These are phyloP conservation scores for Dinoponera quadriceps DNA, from an alignment of 1,140 invertebrate genomes.

Conservation along the genomic window DNA sequence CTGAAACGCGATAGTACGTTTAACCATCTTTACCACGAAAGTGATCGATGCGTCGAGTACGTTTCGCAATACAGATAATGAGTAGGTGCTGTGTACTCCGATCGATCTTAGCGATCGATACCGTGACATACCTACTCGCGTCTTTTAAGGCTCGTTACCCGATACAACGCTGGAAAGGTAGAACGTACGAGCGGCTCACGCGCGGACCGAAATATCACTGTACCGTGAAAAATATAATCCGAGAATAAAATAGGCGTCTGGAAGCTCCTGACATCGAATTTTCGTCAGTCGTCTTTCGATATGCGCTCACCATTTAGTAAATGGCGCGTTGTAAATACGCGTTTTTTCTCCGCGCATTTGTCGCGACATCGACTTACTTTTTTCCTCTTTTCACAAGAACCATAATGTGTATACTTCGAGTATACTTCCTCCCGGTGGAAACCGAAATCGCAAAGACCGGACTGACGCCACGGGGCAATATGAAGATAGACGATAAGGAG, in stretches of 20 bases:
- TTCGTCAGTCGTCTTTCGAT: slow-evolving; percentile 9
- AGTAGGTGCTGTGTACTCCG: slow-evolving; percentile 31
- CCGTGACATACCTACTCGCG: slow-evolving; percentile 14
- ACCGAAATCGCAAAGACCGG: slow-evolving; percentile 1
- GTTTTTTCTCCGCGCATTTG: not conserved
- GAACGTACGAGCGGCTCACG: slow-evolving; percentile 24
- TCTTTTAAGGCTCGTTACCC: slow-evolving; percentile 41
- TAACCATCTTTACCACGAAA: slow-evolving; percentile 30
- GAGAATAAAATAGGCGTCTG: slow-evolving; percentile 13
- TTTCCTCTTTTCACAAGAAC: not conserved
- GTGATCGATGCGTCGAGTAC: slow-evolving; percentile 63
- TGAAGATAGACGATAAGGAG: slow-evolving; percentile 42
- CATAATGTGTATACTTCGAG: not conserved
- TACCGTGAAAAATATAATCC: slow-evolving; percentile 6
- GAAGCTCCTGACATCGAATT: slow-evolving; percentile 17
- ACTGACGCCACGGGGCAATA: slow-evolving; percentile 7
- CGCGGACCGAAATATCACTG: slow-evolving; percentile 23
- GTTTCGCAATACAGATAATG: slow-evolving; percentile 68
- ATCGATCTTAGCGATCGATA: slow-evolving; percentile 67
- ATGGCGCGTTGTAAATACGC: not conserved
- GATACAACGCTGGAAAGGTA: slow-evolving; percentile 10
- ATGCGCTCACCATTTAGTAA: not conserved
- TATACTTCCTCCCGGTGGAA: not conserved
- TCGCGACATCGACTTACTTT: not conserved
- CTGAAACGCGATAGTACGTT: slow-evolving; percentile 32